Evolutionary conservation across 2,888 invertebrate genomes (phyloP), one percentile per base, ranked within the genome.

Genomic region (Myopa testacea): DNA sequence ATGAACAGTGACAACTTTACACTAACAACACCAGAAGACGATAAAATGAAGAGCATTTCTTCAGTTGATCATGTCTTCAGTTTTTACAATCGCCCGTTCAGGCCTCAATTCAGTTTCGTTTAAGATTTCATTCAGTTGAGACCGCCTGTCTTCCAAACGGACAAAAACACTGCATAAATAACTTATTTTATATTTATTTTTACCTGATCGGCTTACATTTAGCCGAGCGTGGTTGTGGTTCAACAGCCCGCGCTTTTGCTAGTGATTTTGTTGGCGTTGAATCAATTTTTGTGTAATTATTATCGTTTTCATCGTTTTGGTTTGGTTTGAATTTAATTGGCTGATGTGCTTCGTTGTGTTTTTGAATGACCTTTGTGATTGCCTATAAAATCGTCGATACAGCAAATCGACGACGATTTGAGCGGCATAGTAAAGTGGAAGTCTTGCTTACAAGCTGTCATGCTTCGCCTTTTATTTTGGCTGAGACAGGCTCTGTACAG

Each of bases 91-190:
- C 75, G 75, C 68, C 45, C 68, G 40, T 52, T 19, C 19, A 68
- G 19, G 40, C 67, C 68, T 68, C 58, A 68, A n/a, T 67, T 75
- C 75, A 75, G 75, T 75, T 75, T 75, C 75, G 75, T 68, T 75
- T 75, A 67, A 75, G 67, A 68, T 67, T 75, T 67, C 75, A 37
- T 67, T 58, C 67, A 55, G 75, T 75, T 58, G 37, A 67, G 75
- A 55, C 55, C 68, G 58, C 68, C 55, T 7, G 34, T n/a, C 7
- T 50, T 4, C 50, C 38, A 14, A 69, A 40, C 50, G n/a, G 38
- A 67, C 10, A 8, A 14, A 10, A n/a, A 68, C 10, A 52, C 50
- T 45, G 52, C 52, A 52, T 69, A 69, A 55, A 58, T 37, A 55
- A 52, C 52, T 26, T 16, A 38, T 38, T 72, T 60, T 62, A 37